Conservation (phyloP, 92 coral and sea anemone species). For the Actinernus sp. region DNA sequence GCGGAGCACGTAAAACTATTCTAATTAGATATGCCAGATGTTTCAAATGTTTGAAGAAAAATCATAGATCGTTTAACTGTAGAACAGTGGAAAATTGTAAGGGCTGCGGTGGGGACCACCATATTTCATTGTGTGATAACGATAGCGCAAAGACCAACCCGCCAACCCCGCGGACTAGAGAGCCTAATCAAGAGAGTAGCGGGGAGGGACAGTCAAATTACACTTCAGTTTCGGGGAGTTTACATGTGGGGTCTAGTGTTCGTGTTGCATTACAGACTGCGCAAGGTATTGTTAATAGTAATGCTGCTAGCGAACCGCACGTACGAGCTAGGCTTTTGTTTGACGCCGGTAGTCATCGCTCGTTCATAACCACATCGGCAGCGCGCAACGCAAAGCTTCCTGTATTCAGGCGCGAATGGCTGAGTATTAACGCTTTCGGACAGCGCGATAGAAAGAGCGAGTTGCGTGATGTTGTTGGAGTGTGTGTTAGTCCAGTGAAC, state of each 20-base stretch:
- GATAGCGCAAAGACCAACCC: background rate
- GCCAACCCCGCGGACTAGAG: background rate
- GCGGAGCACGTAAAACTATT: too few species aligned
- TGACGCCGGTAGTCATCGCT: slow-evolving; percentile 49
- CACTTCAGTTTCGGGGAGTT: too few species aligned
- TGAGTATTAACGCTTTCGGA: slow-evolving; percentile 36
- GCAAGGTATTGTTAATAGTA: slow-evolving; percentile 2
- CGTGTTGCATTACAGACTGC: slow-evolving; percentile 26
- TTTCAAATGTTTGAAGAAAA: too few species aligned
- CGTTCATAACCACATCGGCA: slow-evolving; percentile 34
- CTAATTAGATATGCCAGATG: background rate
- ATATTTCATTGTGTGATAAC: background rate
- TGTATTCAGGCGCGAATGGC: slow-evolving; percentile 22
- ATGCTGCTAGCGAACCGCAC: background rate
- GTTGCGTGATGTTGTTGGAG: slow-evolving; percentile 25
- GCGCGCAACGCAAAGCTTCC: slow-evolving; percentile 10
- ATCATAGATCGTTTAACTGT: background rate
- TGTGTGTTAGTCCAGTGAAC: slow-evolving; percentile 6
- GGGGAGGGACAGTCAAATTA: too few species aligned
- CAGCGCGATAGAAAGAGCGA: slow-evolving; percentile 1
- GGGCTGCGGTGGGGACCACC: too few species aligned
- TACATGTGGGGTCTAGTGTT: too few species aligned
- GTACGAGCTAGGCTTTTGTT: slow-evolving; percentile 28
- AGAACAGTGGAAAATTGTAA: background rate
- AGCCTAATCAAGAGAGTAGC: background rate